Evolutionary conservation across 2,113 vertebrate genomes (phyloP).

Genomic region (Aviceda subcristata): DNA sequence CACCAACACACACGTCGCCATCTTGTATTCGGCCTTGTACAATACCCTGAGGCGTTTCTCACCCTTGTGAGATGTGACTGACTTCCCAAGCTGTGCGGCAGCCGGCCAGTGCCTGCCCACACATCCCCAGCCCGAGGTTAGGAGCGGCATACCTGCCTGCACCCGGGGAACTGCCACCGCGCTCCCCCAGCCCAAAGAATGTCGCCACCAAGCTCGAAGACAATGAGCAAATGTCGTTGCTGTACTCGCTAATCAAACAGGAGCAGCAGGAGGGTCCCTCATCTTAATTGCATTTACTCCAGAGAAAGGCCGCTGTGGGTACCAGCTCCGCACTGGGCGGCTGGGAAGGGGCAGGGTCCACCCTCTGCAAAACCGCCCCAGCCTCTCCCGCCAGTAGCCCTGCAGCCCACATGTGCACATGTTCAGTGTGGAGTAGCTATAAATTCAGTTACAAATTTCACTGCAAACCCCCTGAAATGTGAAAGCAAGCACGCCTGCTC

Average conservation of each 20-base stretch:
- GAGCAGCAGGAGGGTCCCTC: conserved; percentile 13
- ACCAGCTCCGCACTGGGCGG: not conserved
- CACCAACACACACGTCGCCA: not conserved
- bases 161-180: conserved; percentile 10
- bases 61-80: not conserved
- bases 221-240: not conserved
- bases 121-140: not conserved
- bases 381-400: not conserved
- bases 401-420: not conserved
- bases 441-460: not conserved
- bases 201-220: not conserved
- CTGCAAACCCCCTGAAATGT: not conserved
- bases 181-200: conserved; percentile 6
- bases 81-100: not conserved
- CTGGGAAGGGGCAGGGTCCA: fast-evolving
- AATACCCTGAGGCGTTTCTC: not conserved
- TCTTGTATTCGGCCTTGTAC: not conserved
- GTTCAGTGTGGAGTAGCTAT: not conserved
- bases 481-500: not conserved
- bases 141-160: not conserved
- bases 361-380: not conserved
- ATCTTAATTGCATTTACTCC: not conserved
- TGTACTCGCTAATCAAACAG: conserved; percentile 29
- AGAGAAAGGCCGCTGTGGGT: not conserved
- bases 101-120: not conserved